A percentile compares a stretch with the other conserved stretches of the same genome.
phyloP scores from a whole-genome alignment of 2,888 invertebrate genomes.

The Ectemnius cavifrons region DNA sequence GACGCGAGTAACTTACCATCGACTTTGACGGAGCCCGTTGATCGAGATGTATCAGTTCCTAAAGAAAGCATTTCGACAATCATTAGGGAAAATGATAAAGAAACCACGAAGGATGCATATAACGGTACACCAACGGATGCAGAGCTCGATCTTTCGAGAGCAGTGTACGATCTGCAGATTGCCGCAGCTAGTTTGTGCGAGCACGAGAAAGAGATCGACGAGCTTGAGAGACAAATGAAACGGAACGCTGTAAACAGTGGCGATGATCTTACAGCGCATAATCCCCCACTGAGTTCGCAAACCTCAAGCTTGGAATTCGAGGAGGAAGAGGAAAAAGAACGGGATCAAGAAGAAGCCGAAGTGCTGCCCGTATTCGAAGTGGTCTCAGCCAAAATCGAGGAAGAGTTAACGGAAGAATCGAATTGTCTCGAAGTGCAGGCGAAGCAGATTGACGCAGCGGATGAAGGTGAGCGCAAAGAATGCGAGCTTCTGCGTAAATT shows the following conservation, averaged over 20 bases:
- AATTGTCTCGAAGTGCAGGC: constrained; percentile 19
- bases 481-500: constrained; percentile 56
- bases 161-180: constrained; percentile 53
- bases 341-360: constrained; percentile 3
- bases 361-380: not conserved
- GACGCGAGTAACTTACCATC: constrained; percentile 37
- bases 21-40: constrained; percentile 19
- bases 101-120: not conserved
- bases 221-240: constrained; percentile 28
- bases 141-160: constrained; percentile 49
- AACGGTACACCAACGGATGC: constrained; percentile 20
- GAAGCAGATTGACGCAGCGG: constrained; percentile 28
- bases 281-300: not conserved
- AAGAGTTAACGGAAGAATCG: constrained; percentile 29
- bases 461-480: constrained; percentile 71
- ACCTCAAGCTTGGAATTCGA: not conserved
- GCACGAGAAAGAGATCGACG: constrained; percentile 46
- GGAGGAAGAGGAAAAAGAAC: not conserved
- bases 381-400: not conserved
- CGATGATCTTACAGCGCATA: not conserved
- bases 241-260: constrained; percentile 10
- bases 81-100: constrained; percentile 13
- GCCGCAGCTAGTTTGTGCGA: constrained; percentile 56
- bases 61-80: constrained; percentile 26
- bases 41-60: constrained; percentile 26